Evolutionary conservation across 1,140 invertebrate genomes (phyloP).

Genomic region (Teleopsis dalmanni): DNA sequence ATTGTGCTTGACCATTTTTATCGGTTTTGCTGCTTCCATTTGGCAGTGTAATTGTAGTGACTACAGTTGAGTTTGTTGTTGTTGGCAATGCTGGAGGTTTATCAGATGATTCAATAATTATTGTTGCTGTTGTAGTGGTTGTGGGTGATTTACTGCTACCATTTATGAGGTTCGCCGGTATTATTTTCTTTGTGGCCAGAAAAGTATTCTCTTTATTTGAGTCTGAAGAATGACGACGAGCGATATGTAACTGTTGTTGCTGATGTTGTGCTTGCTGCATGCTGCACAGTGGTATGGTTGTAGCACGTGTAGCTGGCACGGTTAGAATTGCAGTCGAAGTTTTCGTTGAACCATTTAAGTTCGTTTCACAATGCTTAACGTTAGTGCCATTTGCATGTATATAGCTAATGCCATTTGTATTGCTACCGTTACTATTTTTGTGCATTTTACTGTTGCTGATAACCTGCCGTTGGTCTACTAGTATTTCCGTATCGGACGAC

Average conservation of each 20-base stretch:
- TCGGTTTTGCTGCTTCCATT: conserved; percentile 1
- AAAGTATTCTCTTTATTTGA: conserved; percentile 42
- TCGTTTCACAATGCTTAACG: not conserved
- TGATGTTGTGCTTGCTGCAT: conserved; percentile 8
- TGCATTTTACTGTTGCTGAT: conserved; percentile 9
- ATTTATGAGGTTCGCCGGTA: conserved; percentile 13
- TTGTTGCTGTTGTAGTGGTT: conserved; percentile 4
- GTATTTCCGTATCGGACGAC: conserved; percentile 11
- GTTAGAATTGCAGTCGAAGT: conserved; percentile 28
- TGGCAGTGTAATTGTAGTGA: conserved; percentile 25
- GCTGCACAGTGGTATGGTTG: conserved; percentile 13
- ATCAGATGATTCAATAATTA: conserved; percentile 3
- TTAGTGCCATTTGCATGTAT: not conserved
- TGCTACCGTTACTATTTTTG: conserved; percentile 3
- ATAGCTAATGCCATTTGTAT: not conserved
- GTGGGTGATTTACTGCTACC: not conserved
- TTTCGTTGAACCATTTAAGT: not conserved
- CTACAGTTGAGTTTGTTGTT: conserved; percentile 15
- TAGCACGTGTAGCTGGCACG: conserved; percentile 16
- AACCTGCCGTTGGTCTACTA: conserved; percentile 11
- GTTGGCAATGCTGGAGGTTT: not conserved
- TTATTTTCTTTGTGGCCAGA: conserved; percentile 18
- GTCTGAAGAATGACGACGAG: conserved; percentile 30
- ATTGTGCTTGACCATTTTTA: conserved; percentile 1
- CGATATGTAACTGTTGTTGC: conserved; percentile 6